A percentile compares a stretch with the other conserved stretches of the same genome.
phyloP scores from a whole-genome alignment of 2,888 invertebrate genomes.

The Apamea epomidion region DNA sequence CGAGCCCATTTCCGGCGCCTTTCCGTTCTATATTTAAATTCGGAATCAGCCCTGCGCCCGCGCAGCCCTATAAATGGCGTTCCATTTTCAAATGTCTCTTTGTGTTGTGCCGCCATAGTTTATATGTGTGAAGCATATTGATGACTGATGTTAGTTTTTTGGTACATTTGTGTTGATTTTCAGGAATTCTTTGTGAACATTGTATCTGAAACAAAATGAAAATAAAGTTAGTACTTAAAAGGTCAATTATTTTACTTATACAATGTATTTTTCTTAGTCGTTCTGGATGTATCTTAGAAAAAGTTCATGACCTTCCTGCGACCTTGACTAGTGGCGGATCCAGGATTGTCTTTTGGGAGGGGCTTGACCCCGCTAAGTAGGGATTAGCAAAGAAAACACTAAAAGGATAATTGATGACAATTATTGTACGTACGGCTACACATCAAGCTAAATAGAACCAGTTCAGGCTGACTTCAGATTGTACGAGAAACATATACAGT shows the following conservation, averaged over 20 bases:
- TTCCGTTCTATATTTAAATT: slow-evolving; percentile 82
- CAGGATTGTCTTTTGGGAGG: not conserved
- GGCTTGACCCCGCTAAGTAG: not conserved
- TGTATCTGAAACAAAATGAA: slow-evolving; percentile 77
- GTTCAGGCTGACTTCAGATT: too few species aligned
- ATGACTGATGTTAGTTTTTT: slow-evolving; percentile 68
- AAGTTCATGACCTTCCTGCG: not conserved
- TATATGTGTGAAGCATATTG: slow-evolving; percentile 83
- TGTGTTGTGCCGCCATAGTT: slow-evolving; percentile 82
- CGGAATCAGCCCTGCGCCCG: slow-evolving; percentile 79
- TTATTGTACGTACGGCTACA: too few species aligned
- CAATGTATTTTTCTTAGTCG: not conserved
- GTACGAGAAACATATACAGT: too few species aligned
- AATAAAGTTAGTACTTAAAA: slow-evolving; percentile 13
- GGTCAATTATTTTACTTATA: not conserved
- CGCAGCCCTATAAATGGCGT: slow-evolving; percentile 78
- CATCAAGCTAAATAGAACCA: too few species aligned
- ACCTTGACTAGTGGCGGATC: not conserved
- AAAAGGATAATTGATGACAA: too few species aligned
- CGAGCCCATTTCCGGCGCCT: slow-evolving; percentile 78
- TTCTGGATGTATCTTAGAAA: not conserved
- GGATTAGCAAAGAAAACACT: too few species aligned
- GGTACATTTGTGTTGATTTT: slow-evolving; percentile 75
- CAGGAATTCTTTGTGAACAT: slow-evolving; percentile 67
- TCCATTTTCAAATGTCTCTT: slow-evolving; percentile 77